Evolutionary conservation across 2,888 invertebrate genomes (phyloP).

Genomic region (Steromphala cineraria): DNA sequence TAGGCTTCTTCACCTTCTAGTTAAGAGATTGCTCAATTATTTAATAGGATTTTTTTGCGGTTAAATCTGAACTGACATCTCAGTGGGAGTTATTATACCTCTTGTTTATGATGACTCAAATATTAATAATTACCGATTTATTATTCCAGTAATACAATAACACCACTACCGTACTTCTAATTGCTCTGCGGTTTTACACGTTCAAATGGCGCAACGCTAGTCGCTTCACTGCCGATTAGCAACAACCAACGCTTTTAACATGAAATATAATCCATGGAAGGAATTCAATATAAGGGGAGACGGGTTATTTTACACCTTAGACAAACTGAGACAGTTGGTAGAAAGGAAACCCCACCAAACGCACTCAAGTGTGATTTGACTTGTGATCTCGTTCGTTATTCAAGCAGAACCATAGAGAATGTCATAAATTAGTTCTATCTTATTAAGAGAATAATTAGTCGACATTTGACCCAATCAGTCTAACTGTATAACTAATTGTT

Average conservation of each 20-base stretch:
- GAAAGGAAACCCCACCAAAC: neutral
- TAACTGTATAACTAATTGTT: constrained; percentile 4
- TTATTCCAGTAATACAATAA: neutral
- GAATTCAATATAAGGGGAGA: neutral
- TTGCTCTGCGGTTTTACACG: neutral
- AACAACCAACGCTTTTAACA: neutral
- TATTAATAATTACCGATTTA: neutral
- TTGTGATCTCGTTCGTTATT: neutral
- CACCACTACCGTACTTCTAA: neutral
- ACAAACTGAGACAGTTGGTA: neutral
- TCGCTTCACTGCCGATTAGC: neutral
- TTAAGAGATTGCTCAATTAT: too few species aligned
- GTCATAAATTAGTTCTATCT: neutral
- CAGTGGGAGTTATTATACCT: neutral
- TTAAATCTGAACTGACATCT: neutral
- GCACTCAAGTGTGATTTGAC: neutral
- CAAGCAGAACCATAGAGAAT: neutral
- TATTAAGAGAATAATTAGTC: neutral
- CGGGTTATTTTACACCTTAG: neutral
- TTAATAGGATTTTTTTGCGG: too few species aligned
- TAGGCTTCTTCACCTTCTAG: neutral
- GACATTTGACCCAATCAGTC: neutral
- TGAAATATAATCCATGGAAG: neutral
- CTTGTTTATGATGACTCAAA: neutral
- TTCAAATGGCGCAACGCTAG: neutral